These are phyloP conservation scores for Cheilosia urbana DNA, from an alignment of 2,888 invertebrate genomes.

Conservation along the genomic window DNA sequence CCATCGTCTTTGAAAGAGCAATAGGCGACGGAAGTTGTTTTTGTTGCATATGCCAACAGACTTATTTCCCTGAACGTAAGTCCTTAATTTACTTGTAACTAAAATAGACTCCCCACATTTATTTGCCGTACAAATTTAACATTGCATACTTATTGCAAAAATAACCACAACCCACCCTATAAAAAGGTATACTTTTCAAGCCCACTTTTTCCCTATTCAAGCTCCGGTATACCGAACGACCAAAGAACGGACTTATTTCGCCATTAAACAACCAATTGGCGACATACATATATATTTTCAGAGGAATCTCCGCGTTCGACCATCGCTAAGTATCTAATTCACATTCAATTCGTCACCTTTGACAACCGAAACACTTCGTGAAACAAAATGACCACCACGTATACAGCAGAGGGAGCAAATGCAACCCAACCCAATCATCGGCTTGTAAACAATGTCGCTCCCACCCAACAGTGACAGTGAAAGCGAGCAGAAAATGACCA, in stretches of 20 bases:
- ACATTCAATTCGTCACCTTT: constrained; percentile 49
- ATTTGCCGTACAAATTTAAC: no score
- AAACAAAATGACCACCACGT: constrained; percentile 43
- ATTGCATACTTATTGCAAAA: no score
- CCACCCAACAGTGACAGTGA: constrained; percentile 36
- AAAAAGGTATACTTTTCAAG: no score
- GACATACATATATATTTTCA: constrained; percentile 41
- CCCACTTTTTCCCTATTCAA: no score
- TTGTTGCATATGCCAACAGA: no score
- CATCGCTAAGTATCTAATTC: constrained; percentile 33
- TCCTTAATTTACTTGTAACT: no score
- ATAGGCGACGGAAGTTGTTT: no score
- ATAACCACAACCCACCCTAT: no score
- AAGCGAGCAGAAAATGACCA: constrained; percentile 50
- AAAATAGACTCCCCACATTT: no score
- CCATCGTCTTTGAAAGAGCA: no score
- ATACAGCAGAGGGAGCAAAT: constrained; percentile 5
- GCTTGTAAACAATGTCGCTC: constrained; percentile 46
- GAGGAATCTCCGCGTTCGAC: constrained; percentile 19
- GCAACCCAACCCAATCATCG: constrained; percentile 46
- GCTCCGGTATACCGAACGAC: background rate
- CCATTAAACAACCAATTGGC: constrained; percentile 24
- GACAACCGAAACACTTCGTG: constrained; percentile 28
- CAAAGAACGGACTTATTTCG: constrained; percentile 9
- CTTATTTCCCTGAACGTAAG: no score